Base-by-base conservation (phyloP, 2,113 vertebrate genomes). In the Nothoprocta perdicaria region DNA sequence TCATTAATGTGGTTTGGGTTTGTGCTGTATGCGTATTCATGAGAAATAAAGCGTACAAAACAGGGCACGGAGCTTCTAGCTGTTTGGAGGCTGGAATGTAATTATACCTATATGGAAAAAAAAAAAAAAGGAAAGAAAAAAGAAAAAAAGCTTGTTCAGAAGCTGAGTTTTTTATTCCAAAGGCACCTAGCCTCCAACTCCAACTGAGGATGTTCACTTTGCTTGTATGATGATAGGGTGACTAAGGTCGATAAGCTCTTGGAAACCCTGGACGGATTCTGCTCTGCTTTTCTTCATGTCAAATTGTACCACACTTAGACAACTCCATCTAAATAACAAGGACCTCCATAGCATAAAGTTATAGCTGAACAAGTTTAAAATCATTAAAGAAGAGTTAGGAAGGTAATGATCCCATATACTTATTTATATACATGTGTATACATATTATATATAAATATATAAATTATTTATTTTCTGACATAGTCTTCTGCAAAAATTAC, bases 1-100 rank as follows among this genome's bases (percentile, higher is more conserved):
- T 96, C 94, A 89, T 97, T 95, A 92, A 90, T 91, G 91, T 88
- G 95, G 89, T 90, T 96, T 95, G 88, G 77, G 82, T 93, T 97
- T 95, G 91, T 72, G 75, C 89, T 92, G 43, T 66, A 10, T 93
- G 67, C 74, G 71, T 86, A 58, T 89, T 92, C 80, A 89, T 45
- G 67, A 83, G 93, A 92, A 94, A 76, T 41, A 86, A 95, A 80
- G 0, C 13, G 78, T 68, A 21, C 17, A 81, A 41, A 76, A 85
- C 53, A 53, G 85, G 87, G 40, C 26, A 11, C 12, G 71, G 57
- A 87, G 35, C 66, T 90, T 43, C 46, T 74, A 83, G 77, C 72
- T 77, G 43, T 84, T 91, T 3, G 12, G 31, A 74, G 57, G 63
- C 89, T 89, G 50, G 69, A 41, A 5, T 76, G 24, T 75, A 85